Conservation (phyloP, 2,888 invertebrate species). For the Silvanus unidentatus region DNA sequence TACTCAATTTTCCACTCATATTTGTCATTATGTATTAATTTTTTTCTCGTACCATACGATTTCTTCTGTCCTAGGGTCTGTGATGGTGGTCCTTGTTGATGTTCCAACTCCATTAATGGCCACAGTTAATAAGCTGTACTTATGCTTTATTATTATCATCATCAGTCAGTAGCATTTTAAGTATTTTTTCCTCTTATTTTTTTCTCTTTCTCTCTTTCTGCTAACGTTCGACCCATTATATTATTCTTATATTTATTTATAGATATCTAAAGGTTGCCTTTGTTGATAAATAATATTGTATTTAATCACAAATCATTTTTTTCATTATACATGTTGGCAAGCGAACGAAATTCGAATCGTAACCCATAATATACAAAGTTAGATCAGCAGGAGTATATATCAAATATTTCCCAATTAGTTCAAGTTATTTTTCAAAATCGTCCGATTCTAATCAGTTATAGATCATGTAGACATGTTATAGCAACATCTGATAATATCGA, state of each 20-base stretch:
- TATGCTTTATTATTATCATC: slow-evolving; percentile 3
- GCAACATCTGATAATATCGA: slow-evolving; percentile 18
- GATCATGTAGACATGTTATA: slow-evolving; percentile 11
- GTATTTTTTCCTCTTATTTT: too few relatives aligned
- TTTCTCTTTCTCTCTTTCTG: too few relatives aligned
- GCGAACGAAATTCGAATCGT: too few relatives aligned
- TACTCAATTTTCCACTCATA: slow-evolving; percentile 34
- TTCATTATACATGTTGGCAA: too few relatives aligned
- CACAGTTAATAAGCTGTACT: slow-evolving; percentile 5
- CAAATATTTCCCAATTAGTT: slow-evolving; percentile 24
- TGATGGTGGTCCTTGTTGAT: slow-evolving; percentile 7
- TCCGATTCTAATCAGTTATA: slow-evolving; percentile 12
- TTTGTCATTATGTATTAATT: slow-evolving; percentile 23
- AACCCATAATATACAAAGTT: too few relatives aligned
- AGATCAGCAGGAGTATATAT: too few relatives aligned
- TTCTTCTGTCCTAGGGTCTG: slow-evolving; percentile 3
- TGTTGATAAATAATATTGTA: too few relatives aligned
- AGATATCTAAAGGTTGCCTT: too few relatives aligned
- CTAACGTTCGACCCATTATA: too few relatives aligned
- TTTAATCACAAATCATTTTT: too few relatives aligned
- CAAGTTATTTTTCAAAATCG: slow-evolving; percentile 25
- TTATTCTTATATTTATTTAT: too few relatives aligned
- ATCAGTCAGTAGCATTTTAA: not conserved
- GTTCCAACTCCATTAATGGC: slow-evolving; percentile 5
- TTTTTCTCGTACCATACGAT: not conserved